Evolutionary conservation across 2,113 vertebrate species (phyloP).

Genomic region (Penelope pileata): DNA sequence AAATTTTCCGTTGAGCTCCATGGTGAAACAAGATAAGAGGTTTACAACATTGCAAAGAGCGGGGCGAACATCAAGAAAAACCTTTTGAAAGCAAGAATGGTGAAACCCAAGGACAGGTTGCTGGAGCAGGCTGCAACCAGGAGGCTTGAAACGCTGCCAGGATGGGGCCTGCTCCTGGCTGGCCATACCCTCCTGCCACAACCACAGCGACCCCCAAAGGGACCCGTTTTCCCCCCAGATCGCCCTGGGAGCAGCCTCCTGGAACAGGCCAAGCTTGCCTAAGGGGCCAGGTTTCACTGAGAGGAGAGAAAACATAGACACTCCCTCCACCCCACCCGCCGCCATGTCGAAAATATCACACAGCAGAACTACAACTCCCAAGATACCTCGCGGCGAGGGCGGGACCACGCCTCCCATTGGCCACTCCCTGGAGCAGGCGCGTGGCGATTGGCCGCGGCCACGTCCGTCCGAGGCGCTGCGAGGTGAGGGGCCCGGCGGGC

Average conservation of each 20-base stretch:
- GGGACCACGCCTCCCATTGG: background rate
- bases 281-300: fast-evolving
- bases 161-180: fast-evolving
- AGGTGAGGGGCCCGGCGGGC: conserved; percentile 62
- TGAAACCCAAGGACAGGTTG: no score
- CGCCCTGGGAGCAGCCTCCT: background rate
- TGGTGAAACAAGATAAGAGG: background rate
- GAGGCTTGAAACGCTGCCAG: background rate
- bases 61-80: no score
- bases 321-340: fast-evolving
- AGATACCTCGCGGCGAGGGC: background rate
- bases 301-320: fast-evolving
- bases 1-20: fast-evolving
- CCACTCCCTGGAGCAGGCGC: fast-evolving
- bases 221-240: fast-evolving
- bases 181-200: fast-evolving
- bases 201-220: background rate
- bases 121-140: background rate
- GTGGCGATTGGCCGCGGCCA: background rate
- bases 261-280: background rate
- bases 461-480: conserved; percentile 47
- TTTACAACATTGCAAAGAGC: background rate
- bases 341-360: background rate
- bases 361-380: background rate
- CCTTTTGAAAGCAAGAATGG: no score